These are phyloP conservation scores for Rhinogobius similis DNA, from an alignment of 2,113 vertebrate genomes.

Conservation along the genomic window DNA sequence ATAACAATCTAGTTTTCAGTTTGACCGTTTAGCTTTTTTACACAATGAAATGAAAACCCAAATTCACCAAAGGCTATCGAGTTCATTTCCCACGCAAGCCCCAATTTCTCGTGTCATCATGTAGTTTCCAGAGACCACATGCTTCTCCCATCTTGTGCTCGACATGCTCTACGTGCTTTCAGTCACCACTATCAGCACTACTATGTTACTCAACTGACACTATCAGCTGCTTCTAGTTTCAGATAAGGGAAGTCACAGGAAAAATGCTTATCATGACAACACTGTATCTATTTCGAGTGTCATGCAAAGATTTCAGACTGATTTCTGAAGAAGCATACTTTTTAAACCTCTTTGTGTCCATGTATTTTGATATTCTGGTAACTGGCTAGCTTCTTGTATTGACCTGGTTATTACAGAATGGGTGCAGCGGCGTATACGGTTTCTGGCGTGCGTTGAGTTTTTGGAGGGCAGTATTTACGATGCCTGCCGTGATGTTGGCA, in stretches of 20 bases:
- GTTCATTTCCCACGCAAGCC: not conserved
- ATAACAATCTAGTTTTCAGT: too few relatives aligned
- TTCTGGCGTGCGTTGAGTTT: constrained; percentile 6
- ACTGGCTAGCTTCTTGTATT: not conserved
- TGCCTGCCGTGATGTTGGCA: constrained; percentile 1
- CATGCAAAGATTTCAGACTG: not conserved
- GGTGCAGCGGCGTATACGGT: constrained; percentile 14
- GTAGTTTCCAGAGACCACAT: not conserved
- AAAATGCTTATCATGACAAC: not conserved
- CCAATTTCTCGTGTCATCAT: not conserved
- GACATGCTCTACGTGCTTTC: not conserved
- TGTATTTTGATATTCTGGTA: too few relatives aligned
- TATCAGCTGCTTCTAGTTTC: not conserved
- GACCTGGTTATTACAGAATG: not conserved
- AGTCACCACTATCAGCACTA: not conserved
- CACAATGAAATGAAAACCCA: too few relatives aligned
- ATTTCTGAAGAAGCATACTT: not conserved
- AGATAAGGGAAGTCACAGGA: not conserved
- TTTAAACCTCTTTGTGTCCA: not conserved
- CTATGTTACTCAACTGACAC: not conserved
- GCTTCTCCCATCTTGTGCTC: not conserved
- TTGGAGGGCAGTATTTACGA: constrained; percentile 1
- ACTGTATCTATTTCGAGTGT: not conserved
- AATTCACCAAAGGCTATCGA: not conserved
- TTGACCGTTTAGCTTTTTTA: too few relatives aligned